Evolutionary conservation across 2,888 invertebrate genomes (phyloP), one percentile per base, ranked within the genome.

Genomic region (Pinctada fucata): DNA sequence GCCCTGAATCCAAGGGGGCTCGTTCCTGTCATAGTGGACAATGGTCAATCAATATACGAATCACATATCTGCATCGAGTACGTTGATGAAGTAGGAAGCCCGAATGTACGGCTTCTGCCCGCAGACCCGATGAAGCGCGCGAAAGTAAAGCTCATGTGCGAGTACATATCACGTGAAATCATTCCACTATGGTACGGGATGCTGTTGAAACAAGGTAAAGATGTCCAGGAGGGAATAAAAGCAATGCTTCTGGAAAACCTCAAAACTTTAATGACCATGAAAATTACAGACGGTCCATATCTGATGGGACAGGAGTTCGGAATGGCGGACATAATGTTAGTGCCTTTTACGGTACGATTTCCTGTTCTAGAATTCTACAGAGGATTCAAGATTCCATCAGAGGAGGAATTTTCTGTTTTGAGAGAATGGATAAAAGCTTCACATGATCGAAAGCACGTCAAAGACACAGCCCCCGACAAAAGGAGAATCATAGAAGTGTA

Each of bases 41-140:
- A 86, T 31, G 86, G 83, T 0, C 79, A 80, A 50, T 72, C 84
- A 2, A 78, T 89, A 5, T 87, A 86, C 69, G 89, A 90, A 51
- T 89, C 89, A 0, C 58, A 73, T 3, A 74, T 88, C 5, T 85
- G 85, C 50, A 80, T 88, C n/a, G 87, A 90, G 78, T 89, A 86
- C 77, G 75, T 89, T 10, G 88, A 89, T 63, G 89, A 90, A 64
- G 82, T 72, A 2, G 87, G 85, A 72, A 76, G 77, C 1, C 70
- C 82, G 1, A 79, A 78, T 0, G 79, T 80, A 6, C 48, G 69
- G 3, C 82, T 89, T 5, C 72, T 89, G 63, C 88, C 88, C 0
- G 66, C 72, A n/a, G 86, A 87, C 31, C 84, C 88, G 1, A 85
- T 83, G 52, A 78, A 84, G 6, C 82, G 86, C n/a, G 88, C 88